Base-by-base conservation (phyloP, 2,113 vertebrate genomes). In the Vidua macroura region DNA sequence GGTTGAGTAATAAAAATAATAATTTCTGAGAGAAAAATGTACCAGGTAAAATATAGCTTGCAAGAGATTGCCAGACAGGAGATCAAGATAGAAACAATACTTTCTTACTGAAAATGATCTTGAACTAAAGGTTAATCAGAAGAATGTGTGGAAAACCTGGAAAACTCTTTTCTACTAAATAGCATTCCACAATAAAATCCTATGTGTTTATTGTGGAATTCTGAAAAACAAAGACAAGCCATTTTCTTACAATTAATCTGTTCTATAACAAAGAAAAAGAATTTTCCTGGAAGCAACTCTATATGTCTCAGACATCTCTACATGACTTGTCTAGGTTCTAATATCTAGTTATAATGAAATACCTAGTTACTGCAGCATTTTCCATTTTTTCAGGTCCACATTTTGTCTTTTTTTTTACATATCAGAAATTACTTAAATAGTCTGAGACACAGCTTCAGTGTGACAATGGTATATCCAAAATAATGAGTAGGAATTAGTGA, bases 81-180 rank as follows among this genome's bases (percentile, higher is more conserved):
- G 51, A 63, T 41, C 48, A 86, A 22, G 53, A 69, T 5, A 76
- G 67, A 73, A 83, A 84, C 15, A 88, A 62, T 27, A 48, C 15
- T 87, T 78, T 77, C 35, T 43, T 56, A 31, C 14, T 52, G 64
- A 66, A 90, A 83, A 83, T 78, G 8, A 52, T 92, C 56, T 96
- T 95, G 76, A 96, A 64, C 73, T 95, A 82, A 84, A 90, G 35
- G 73, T 56, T 74, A 88, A 96, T 92, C 62, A 52, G 33, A 87
- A 93, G 66, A 92, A 92, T 75, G 58, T 76, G 44, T 35, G 33
- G 28, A 48, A 94, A 94, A 72, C 46, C 70, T 86, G 58, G 70
- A 64, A 48, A 79, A 70, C 41, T 66, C 8, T 77, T 22, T 66
- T 88, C 23, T 39, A 66, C 27, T 64, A 64, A 84, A 62, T 6